These are phyloP conservation scores for Drosophila ironensis DNA, from an alignment of 1,140 invertebrate genomes.

Conservation along the genomic window DNA sequence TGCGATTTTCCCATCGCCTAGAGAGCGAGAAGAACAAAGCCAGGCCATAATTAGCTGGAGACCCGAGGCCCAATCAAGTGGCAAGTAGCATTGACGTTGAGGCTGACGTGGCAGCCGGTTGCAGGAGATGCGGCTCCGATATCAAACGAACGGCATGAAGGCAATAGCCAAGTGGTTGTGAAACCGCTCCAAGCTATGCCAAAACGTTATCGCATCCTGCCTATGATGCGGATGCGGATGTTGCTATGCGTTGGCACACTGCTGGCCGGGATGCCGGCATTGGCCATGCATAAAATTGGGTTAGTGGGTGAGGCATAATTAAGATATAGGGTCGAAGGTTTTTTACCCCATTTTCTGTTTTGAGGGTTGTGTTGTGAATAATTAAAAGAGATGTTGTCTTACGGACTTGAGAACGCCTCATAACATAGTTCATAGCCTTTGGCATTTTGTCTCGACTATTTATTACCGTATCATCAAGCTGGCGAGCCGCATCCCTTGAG, in stretches of 20 bases:
- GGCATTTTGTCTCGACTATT: constrained; percentile 53
- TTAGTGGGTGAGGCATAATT: constrained; percentile 79
- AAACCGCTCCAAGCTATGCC: constrained; percentile 30
- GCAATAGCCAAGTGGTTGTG: constrained; percentile 49
- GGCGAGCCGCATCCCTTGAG: constrained; percentile 13
- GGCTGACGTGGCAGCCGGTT: constrained; percentile 28
- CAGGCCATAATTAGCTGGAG: constrained; percentile 56
- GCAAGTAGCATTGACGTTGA: constrained; percentile 72
- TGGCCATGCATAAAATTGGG: constrained; percentile 61
- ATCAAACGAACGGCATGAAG: constrained; percentile 52
- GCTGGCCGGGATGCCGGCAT: constrained; percentile 33
- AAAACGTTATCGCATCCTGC: constrained; percentile 50
- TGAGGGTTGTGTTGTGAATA: constrained; percentile 40
- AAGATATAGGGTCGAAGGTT: constrained; percentile 69
- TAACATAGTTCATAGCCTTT: constrained; percentile 15
- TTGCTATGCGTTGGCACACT: background rate
- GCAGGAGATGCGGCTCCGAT: constrained; percentile 30
- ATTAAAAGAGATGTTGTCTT: constrained; percentile 57
- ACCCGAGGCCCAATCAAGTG: constrained; percentile 67
- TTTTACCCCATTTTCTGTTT: background rate
- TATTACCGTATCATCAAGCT: constrained; percentile 51
- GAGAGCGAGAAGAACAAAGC: background rate
- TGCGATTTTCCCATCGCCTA: constrained; percentile 38
- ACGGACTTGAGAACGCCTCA: constrained; percentile 35
- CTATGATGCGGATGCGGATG: constrained; percentile 33